phyloP scores from a whole-genome alignment of 2,113 vertebrate genomes.

The Calidris pygmaea region DNA sequence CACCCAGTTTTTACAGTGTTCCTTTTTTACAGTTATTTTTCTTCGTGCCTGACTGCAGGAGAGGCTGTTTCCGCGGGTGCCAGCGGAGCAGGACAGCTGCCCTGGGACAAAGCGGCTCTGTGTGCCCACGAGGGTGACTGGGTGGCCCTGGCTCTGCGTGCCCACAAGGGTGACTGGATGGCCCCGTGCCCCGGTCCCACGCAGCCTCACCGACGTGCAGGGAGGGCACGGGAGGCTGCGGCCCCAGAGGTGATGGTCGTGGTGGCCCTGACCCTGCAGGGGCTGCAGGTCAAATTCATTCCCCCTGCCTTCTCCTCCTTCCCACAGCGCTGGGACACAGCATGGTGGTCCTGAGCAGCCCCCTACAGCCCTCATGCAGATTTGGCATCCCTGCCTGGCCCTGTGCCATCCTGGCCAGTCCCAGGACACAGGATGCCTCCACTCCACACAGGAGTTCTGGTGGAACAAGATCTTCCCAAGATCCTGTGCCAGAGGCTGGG shows the following conservation, averaged over 20 bases:
- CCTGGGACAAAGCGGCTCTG: neutral
- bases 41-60: neutral
- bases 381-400: neutral
- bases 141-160: neutral
- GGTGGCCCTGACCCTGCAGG: neutral
- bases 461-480: neutral
- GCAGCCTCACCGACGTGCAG: neutral
- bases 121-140: neutral
- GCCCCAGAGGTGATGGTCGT: rapidly evolving
- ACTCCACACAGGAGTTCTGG: neutral
- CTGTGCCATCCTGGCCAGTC: rapidly evolving
- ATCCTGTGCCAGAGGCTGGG: rapidly evolving
- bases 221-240: neutral
- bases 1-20: neutral
- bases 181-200: neutral
- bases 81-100: neutral
- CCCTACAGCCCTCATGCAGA: neutral
- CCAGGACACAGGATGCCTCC: rapidly evolving
- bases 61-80: neutral
- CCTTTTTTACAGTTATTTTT: neutral
- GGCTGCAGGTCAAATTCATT: neutral
- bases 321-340: neutral
- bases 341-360: neutral
- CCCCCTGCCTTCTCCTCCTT: neutral
- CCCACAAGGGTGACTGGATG: no score